Percentiles rank a stretch among this genome's conserved stretches.
Evolutionary conservation across 2,888 invertebrate species (phyloP).

Genomic region (Ophonus ardosiacus): DNA sequence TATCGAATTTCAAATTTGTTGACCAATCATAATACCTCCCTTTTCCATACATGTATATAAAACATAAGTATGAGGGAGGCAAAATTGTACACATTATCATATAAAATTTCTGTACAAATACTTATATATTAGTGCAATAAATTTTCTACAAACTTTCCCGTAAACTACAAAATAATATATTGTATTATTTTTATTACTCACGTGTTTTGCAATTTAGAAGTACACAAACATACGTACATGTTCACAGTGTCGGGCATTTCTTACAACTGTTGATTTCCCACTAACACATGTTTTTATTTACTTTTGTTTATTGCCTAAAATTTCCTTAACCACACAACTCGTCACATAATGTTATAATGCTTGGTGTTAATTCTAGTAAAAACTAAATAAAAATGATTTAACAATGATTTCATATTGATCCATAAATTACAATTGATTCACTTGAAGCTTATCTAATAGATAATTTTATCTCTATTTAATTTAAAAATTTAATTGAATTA

Average conservation of each 20-base stretch:
- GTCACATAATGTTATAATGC: background rate
- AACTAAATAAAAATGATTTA: background rate
- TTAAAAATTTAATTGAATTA: background rate
- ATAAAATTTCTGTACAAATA: too few relatives aligned
- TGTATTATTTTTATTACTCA: background rate
- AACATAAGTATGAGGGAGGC: too few relatives aligned
- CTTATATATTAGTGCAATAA: too few relatives aligned
- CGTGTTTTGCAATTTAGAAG: background rate
- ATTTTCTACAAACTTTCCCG: too few relatives aligned
- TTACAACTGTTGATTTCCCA: background rate
- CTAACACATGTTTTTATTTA: slow-evolving; percentile 26
- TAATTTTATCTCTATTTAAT: slow-evolving; percentile 34
- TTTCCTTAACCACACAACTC: slow-evolving; percentile 22
- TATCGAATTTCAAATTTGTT: too few relatives aligned
- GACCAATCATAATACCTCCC: too few relatives aligned
- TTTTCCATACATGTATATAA: too few relatives aligned
- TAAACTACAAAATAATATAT: background rate
- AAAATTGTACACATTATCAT: too few relatives aligned
- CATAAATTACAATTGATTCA: slow-evolving; percentile 7
- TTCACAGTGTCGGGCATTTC: slow-evolving; percentile 11
- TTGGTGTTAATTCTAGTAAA: background rate
- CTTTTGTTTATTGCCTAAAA: background rate
- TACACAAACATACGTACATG: slow-evolving; percentile 25
- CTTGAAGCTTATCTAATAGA: background rate
- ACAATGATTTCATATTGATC: slow-evolving; percentile 9